Evolutionary conservation across 1,140 invertebrate genomes (phyloP), one percentile per base, ranked within the genome.

Genomic region (Dendroctonus ponderosae): DNA sequence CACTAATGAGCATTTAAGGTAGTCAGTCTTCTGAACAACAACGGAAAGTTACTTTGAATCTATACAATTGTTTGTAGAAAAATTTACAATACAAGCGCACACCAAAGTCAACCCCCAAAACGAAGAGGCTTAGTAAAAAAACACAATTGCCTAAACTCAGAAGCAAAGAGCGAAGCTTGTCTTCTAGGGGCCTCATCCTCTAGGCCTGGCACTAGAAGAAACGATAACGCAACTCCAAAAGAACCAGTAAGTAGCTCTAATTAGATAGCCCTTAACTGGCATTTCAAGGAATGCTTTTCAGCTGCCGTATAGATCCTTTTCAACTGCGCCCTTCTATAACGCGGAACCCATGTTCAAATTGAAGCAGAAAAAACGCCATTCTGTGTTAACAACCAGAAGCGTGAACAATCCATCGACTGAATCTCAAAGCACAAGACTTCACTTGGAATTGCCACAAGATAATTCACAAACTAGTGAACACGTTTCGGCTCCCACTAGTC

Each of bases 121-220:
- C 11, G 41, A 56, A n/a, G 48, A 51, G 60, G 61, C 7, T 14
- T 7, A 5, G 42, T 63, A 12, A 63, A 63, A 39, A 62, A 62
- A 51, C 61, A 59, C 56, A 68, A 59, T 39, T 68, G 60, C 43
- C 38, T 62, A n/a, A 64, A 48, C 41, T 57, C 38, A n/a, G 51
- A 60, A 42, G 48, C 46, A 6, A 54, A 58, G 46, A 67, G 61
- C 11, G 57, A 61, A 8, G 38, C n/a, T 14, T 52, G 39, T 44
- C 38, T 67, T 7, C 53, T 50, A 48, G 12, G n/a, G 43, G 42
- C 42, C 48, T 26, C 43, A 26, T 46, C 52, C 12, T 58, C 62
- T 38, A 64, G 62, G 41, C 66, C 70, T 15, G 50, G 6, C 11
- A 68, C 62, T 5, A 71, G 65, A 56, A 40, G 65, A 37, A 43